Evolutionary conservation across 2,113 vertebrate genomes (phyloP).

Genomic region (Oncorhynchus clarkii): DNA sequence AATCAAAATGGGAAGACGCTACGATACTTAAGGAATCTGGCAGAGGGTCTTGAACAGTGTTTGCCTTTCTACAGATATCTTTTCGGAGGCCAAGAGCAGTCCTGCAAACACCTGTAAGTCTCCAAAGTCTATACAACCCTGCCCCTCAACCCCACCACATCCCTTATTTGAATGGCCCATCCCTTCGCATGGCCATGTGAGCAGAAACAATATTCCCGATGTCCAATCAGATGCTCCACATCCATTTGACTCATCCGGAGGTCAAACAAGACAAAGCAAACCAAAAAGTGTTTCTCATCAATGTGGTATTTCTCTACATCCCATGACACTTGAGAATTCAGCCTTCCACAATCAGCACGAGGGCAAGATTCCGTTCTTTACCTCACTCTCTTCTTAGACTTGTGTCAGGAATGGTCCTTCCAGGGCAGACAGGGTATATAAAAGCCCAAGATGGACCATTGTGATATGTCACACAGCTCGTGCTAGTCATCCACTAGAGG

Average conservation of each 20-base stretch:
- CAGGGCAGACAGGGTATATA: neutral
- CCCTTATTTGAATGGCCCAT: neutral
- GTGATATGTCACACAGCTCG: neutral
- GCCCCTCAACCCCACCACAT: neutral
- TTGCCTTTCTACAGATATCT: neutral
- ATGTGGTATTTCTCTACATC: neutral
- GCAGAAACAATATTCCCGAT: neutral
- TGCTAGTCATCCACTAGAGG: neutral
- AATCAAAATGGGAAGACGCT: constrained; percentile 40
- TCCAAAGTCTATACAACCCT: neutral
- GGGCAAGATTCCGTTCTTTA: neutral
- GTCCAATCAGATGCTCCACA: neutral
- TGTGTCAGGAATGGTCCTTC: neutral
- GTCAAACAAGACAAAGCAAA: neutral
- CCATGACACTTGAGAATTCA: neutral
- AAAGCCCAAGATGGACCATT: neutral
- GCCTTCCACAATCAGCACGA: neutral
- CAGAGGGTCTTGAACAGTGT: neutral
- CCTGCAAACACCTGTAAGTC: neutral
- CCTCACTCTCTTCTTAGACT: neutral
- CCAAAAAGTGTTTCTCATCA: neutral
- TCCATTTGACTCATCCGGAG: neutral
- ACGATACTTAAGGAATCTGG: constrained; percentile 11
- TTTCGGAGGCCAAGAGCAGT: constrained; percentile 7
- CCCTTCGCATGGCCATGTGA: neutral